Base-by-base conservation (phyloP, 2,888 invertebrate genomes). In the Tiphia femorata region DNA sequence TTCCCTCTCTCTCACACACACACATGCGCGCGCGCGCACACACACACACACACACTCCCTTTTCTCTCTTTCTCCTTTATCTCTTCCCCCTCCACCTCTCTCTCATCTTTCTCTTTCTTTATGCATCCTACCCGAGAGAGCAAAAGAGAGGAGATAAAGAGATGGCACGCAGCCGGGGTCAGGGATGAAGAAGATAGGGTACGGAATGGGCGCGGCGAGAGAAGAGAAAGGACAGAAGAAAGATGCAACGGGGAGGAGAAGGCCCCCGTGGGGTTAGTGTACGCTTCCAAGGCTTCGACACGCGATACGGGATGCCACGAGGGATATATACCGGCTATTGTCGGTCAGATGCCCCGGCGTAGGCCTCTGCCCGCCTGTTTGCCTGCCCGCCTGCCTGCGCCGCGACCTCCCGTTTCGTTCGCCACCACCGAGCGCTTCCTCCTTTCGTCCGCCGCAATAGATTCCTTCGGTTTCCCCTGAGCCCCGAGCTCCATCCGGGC, bases 251-350 rank as follows among this genome's bases (percentile, higher is more conserved):
- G 23, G 17, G 8, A 10, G 10, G 25, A 37, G n/a, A n/a, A n/a
- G 33, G 7, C 33, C 33, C 7, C 33, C 38, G 29, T 29, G 49
- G 49, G 49, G 37, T 54, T 54, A 54, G 54, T 43, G 42, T 37
- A 49, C 54, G 49, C 49, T 54, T 8, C 49, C 54, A 49, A 54
- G 49, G 49, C 49, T 54, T 42, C 42, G 33, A 25, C 20, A 25
- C n/a, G 42, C 49, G 29, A 49, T 42, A 25, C 35, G 42, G 8
- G 42, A 42, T 42, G 42, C 42, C 27, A 41, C 21, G 29, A 41
- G 14, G 41, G 41, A 23, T n/a, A 23, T 41, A 41, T 25, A 23
- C 41, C 25, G 16, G 25, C 23, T 25, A 27, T 42, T 42, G 42
- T 10, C 42, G 33, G 33, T 33, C 33, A n/a, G 33, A 37, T 37